Evolutionary conservation across 2,113 vertebrate species (phyloP).

Genomic region (Lichenostomus cassidix): DNA sequence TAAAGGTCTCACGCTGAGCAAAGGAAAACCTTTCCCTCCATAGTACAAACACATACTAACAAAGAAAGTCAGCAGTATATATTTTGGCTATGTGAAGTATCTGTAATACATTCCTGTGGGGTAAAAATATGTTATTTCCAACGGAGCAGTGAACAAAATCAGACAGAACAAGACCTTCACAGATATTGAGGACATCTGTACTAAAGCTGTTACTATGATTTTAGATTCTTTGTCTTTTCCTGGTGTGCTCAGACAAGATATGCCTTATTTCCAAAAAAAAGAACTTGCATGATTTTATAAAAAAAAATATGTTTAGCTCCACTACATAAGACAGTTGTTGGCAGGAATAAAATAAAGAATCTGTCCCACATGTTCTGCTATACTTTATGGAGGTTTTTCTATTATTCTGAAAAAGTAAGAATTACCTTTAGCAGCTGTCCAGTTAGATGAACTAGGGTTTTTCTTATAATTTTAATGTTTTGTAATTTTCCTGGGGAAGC

Average conservation of each 20-base stretch:
- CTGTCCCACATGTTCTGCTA: not conserved
- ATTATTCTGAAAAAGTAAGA: not conserved
- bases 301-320: not conserved
- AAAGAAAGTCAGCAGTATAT: not conserved
- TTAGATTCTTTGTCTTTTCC: not conserved
- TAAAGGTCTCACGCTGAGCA: not conserved
- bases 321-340: not conserved
- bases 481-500: slow-evolving; percentile 12
- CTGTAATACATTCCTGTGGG: not conserved
- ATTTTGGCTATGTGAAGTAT: not conserved
- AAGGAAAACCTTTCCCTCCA: not conserved
- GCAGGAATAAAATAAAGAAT: not conserved
- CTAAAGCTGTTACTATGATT: not conserved
- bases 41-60: not conserved
- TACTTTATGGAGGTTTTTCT: not conserved
- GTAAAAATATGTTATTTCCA: not conserved
- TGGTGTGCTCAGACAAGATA: not conserved
- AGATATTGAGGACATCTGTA: not conserved
- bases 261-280: not conserved
- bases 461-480: not conserved
- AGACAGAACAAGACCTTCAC: not conserved
- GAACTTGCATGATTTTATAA: not conserved
- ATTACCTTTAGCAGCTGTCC: not conserved
- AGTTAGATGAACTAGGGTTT: not conserved
- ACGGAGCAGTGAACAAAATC: not conserved